Conservation (phyloP, 2,888 invertebrate species). For the Dione vanillae region DNA sequence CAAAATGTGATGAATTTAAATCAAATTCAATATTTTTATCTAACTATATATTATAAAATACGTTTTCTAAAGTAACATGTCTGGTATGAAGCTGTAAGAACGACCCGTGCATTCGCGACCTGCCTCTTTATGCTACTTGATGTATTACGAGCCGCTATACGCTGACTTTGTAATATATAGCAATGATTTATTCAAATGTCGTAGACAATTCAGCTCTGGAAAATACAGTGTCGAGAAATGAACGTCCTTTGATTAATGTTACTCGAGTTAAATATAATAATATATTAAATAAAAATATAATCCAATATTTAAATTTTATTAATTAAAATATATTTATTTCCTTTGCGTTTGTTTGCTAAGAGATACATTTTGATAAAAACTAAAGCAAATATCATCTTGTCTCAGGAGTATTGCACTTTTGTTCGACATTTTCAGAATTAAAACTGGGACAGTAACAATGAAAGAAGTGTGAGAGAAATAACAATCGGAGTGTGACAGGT, state of each 20-base stretch:
- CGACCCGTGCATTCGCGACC: slow-evolving; percentile 41
- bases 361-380: slow-evolving; percentile 17
- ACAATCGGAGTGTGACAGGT: slow-evolving; percentile 65
- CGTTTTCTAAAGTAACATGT: slow-evolving; percentile 14
- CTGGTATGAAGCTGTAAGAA: slow-evolving; percentile 28
- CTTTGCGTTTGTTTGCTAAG: not conserved
- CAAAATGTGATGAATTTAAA: not conserved
- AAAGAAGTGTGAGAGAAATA: slow-evolving; percentile 65
- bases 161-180: slow-evolving; percentile 72
- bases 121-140: slow-evolving; percentile 67
- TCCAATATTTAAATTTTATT: no score
- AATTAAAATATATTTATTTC: no score
- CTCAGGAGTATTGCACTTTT: slow-evolving; percentile 73
- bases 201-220: slow-evolving; percentile 38
- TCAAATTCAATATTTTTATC: slow-evolving; percentile 11
- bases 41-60: slow-evolving; percentile 2
- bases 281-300: slow-evolving; percentile 14
- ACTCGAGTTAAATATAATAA: slow-evolving; percentile 15
- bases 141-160: slow-evolving; percentile 67
- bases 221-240: slow-evolving; percentile 33
- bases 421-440: slow-evolving; percentile 80
- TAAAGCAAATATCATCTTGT: slow-evolving; percentile 36
- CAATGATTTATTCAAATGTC: slow-evolving; percentile 69
- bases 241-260: slow-evolving; percentile 33
- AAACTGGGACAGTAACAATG: slow-evolving; percentile 77